A percentile compares a stretch with the other conserved stretches of the same genome.
Evolutionary conservation across 1,140 invertebrate genomes (phyloP).

Genomic region (Temnothorax curvispinosus): DNA sequence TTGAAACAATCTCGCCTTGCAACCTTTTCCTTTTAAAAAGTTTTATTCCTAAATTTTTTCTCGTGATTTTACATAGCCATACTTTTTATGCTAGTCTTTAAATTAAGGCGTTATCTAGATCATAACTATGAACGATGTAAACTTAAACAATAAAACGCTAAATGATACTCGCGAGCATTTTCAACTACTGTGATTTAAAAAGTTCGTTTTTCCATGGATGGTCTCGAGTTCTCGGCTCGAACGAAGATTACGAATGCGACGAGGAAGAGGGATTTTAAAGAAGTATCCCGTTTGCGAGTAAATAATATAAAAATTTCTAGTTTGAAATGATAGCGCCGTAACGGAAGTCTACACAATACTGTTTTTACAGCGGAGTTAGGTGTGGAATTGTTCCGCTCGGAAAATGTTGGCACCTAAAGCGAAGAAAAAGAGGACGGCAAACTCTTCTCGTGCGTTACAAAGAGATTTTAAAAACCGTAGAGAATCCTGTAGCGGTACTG

Average conservation of each 20-base stretch:
- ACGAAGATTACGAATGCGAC: slow-evolving; percentile 32
- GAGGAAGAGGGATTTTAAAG: slow-evolving; percentile 10
- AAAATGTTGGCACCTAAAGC: slow-evolving; percentile 28
- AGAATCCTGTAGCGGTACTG: not conserved
- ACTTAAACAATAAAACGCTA: slow-evolving; percentile 1
- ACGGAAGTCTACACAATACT: slow-evolving; percentile 5
- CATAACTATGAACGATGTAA: not conserved
- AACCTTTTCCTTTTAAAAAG: not conserved
- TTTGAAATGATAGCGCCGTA: slow-evolving; percentile 12
- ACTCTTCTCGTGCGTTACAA: not conserved
- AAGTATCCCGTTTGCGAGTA: not conserved
- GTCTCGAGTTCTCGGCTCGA: not conserved
- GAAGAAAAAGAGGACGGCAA: not conserved
- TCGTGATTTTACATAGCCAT: not conserved
- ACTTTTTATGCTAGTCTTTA: not conserved
- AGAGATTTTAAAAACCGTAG: slow-evolving; percentile 16
- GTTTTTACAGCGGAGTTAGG: slow-evolving; percentile 19
- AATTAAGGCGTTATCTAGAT: not conserved
- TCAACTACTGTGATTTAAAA: slow-evolving; percentile 9
- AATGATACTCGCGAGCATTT: slow-evolving; percentile 19
- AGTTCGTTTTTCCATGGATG: slow-evolving; percentile 13
- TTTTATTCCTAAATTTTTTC: not conserved
- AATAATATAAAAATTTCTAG: slow-evolving; percentile 25
- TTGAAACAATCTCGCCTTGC: not conserved
- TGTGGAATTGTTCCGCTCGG: slow-evolving; percentile 15